These are phyloP conservation scores for Heliocidaris tuberculata DNA, from an alignment of 35 echinoderm and acorn worm genomes.

Conservation along the genomic window DNA sequence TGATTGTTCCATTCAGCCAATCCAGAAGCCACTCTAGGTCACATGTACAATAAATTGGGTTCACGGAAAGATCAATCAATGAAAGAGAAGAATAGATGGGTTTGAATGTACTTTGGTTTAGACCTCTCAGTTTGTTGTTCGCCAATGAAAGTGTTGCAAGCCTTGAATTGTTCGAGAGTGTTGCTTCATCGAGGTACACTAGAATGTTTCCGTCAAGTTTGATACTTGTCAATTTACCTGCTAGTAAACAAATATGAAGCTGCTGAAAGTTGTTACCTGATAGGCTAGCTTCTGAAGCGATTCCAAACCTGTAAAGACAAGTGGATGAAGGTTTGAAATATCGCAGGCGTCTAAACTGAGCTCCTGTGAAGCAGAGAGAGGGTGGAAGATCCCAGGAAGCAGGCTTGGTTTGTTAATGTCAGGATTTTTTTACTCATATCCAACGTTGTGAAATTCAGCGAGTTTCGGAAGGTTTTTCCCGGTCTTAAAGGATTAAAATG, in stretches of 20 bases:
- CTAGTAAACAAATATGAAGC: neutral
- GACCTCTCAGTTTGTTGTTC: neutral
- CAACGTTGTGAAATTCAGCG: neutral
- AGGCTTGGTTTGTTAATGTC: neutral
- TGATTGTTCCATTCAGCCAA: neutral
- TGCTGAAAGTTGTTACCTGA: neutral
- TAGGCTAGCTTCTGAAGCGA: neutral
- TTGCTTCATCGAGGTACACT: neutral
- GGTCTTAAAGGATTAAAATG: neutral
- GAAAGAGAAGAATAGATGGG: neutral
- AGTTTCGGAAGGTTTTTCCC: neutral
- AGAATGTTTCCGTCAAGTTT: neutral
- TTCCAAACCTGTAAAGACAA: neutral
- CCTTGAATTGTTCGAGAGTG: neutral
- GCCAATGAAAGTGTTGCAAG: neutral
- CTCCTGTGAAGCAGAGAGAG: neutral
- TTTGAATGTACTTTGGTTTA: neutral
- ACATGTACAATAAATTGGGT: neutral
- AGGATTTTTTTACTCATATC: neutral
- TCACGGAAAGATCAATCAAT: neutral
- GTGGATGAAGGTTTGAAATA: neutral
- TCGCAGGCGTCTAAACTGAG: neutral
- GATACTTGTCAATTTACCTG: neutral
- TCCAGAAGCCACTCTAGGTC: neutral
- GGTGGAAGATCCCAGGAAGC: neutral